A percentile compares a stretch with the other conserved stretches of the same genome.
phyloP scores from a whole-genome alignment of 2,113 vertebrate genomes.

The human (Homo sapiens) region GRCh38 chr7:131151001-131151500 shows the following conservation, averaged over 20 bases:
- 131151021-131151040: not conserved
- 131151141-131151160: constrained; percentile 15
- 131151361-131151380: constrained; percentile 72
- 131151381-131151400: constrained; percentile 62
- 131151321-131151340: constrained; percentile 64
- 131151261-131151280: constrained; percentile 3
- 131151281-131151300: constrained; percentile 53
- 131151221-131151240: constrained; percentile 9
- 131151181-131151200: constrained; percentile 14
- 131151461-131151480: constrained; percentile 29
- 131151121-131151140: constrained; percentile 9
- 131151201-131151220: not conserved
- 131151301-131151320: constrained; percentile 35
- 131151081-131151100: constrained; percentile 4
- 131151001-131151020: constrained; percentile 24
- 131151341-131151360: constrained; percentile 64
- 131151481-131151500: constrained; percentile 49
- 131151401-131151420: constrained; percentile 66
- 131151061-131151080: constrained; percentile 28
- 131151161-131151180: not conserved
- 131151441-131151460: constrained; percentile 49
- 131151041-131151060: not conserved
- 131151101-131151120: not conserved
- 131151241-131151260: not conserved
- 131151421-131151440: constrained; percentile 45